These are phyloP conservation scores for Penaeus monodon DNA, from an alignment of 2,888 invertebrate genomes.

Conservation along the genomic window DNA sequence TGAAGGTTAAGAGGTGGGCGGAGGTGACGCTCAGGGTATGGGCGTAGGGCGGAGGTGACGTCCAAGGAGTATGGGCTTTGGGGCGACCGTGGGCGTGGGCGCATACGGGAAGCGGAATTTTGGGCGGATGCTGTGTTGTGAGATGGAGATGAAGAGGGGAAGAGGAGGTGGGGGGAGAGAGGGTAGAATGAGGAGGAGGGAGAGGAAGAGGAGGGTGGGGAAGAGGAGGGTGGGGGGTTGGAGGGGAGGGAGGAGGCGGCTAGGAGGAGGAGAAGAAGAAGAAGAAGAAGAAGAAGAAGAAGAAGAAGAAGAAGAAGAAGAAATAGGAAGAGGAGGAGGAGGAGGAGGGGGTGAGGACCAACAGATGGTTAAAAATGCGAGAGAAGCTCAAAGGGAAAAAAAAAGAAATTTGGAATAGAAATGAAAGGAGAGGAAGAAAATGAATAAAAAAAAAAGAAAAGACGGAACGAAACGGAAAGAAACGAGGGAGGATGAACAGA, in stretches of 20 bases:
- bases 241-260: not conserved
- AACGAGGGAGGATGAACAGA: no score
- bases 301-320: not conserved
- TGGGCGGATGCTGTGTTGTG: not conserved
- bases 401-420: no score
- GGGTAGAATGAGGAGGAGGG: not conserved
- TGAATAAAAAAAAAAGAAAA: not conserved
- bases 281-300: not conserved
- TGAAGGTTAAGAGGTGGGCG: no score
- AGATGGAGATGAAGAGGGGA: not conserved
- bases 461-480: no score
- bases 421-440: no score
- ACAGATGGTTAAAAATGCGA: not conserved
- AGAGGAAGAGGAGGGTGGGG: not conserved
- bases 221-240: not conserved
- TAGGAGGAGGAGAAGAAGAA: not conserved
- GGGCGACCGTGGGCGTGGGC: not conserved
- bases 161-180: not conserved
- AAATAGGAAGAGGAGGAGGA: not conserved
- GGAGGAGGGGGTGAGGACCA: not conserved
- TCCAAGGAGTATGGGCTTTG: not conserved
- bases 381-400: not conserved
- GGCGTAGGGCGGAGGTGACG: no score
- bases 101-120: not conserved
- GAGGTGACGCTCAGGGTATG: no score